Conservation (phyloP, 2,797 vertebrate species). For the Acanthurus lineatus region DNA sequence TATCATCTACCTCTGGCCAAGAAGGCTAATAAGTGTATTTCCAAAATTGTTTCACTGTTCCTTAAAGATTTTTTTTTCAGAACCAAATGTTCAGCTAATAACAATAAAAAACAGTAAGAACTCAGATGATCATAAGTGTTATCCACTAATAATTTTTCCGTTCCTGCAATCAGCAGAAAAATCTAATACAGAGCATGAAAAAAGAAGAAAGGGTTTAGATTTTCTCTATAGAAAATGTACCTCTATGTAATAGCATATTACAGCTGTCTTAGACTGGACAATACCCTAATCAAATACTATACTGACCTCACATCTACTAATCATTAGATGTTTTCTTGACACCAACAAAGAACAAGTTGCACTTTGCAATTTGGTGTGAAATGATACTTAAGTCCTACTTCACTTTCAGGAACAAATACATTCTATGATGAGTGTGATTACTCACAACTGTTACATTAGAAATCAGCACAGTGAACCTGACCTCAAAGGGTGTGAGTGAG, state of each 20-base stretch:
- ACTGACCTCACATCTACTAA: conserved; percentile 60
- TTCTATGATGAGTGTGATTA: conserved; percentile 65
- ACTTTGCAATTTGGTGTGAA: conserved; percentile 49
- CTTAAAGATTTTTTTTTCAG: background rate
- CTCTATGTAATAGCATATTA: conserved; percentile 46
- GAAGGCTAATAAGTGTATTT: background rate
- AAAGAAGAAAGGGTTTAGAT: conserved; percentile 18
- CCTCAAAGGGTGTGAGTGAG: conserved; percentile 33
- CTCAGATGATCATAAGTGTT: conserved; percentile 4
- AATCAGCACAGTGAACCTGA: conserved; percentile 60
- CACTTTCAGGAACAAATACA: conserved; percentile 68
- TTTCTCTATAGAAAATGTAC: conserved; percentile 27
- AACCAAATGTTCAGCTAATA: background rate
- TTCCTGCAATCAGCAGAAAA: conserved; percentile 25
- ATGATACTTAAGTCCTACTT: conserved; percentile 59
- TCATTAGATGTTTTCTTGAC: conserved; percentile 42
- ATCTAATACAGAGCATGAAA: background rate
- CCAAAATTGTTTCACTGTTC: background rate
- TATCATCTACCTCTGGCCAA: background rate
- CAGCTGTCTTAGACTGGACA: conserved; percentile 50
- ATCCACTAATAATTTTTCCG: conserved; percentile 9
- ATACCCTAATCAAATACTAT: conserved; percentile 55
- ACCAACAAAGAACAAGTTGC: conserved; percentile 38
- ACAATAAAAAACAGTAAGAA: conserved; percentile 5
- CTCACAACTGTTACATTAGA: conserved; percentile 57